These are phyloP conservation scores for Cynocephalus volans DNA, from an alignment of 2,113 vertebrate genomes.

Conservation along the genomic window DNA sequence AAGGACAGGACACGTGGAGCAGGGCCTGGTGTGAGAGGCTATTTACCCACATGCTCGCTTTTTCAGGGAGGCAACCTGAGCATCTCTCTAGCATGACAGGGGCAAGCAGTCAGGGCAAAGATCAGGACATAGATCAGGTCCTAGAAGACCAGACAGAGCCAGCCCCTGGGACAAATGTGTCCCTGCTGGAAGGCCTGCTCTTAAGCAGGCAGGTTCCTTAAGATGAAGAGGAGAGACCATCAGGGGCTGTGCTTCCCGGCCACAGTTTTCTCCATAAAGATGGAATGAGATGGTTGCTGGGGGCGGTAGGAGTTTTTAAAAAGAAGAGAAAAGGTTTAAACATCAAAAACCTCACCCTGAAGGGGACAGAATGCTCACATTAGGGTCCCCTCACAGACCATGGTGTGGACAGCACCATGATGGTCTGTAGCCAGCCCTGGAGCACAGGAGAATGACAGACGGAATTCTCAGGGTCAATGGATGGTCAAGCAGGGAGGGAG, in stretches of 20 bases:
- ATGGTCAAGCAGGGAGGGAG: no score
- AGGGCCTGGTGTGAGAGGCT: not conserved
- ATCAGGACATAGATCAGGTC: not conserved
- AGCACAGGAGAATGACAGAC: not conserved
- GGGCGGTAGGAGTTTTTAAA: not conserved
- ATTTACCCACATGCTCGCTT: no score
- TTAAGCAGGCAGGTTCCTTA: not conserved
- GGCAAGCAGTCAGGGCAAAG: not conserved
- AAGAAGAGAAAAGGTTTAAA: not conserved
- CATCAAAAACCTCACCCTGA: not conserved
- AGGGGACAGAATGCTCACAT: not conserved
- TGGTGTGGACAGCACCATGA: no score
- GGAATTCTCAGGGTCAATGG: not conserved
- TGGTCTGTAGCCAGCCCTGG: fast-evolving
- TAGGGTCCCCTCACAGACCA: not conserved
- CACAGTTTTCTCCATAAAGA: not conserved
- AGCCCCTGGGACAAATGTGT: not conserved
- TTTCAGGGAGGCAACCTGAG: not conserved
- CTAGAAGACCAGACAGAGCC: not conserved
- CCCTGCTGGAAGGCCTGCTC: not conserved
- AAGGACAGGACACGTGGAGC: not conserved
- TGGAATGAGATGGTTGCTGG: not conserved
- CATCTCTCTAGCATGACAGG: not conserved
- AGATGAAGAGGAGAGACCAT: not conserved
- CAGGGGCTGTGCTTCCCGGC: not conserved